phyloP scores from a whole-genome alignment of 2,113 vertebrate species.

The Otolemur garnettii region DNA sequence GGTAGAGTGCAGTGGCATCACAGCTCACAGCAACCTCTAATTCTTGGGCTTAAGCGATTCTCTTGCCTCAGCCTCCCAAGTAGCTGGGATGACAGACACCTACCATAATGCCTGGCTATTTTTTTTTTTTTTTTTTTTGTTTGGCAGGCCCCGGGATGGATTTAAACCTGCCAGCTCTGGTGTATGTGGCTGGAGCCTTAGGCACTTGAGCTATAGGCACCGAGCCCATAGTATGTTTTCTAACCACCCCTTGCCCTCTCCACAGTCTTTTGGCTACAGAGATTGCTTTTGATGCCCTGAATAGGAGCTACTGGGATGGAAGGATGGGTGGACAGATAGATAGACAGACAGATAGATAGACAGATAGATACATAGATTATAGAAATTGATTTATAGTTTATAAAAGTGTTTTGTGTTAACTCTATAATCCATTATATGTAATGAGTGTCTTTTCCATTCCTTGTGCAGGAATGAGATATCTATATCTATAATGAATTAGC shows the following conservation, averaged over 20 bases:
- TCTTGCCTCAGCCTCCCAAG: too few relatives aligned
- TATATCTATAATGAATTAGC: background rate
- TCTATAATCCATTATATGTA: background rate
- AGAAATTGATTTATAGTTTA: background rate
- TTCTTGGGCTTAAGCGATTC: too few relatives aligned
- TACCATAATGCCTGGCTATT: too few relatives aligned
- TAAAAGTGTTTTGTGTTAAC: background rate
- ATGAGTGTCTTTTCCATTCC: background rate
- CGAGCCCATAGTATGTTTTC: background rate
- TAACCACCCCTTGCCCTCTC: background rate
- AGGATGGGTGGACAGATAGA: background rate
- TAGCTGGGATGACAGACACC: too few relatives aligned
- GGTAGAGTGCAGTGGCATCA: too few relatives aligned
- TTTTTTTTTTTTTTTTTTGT: too few relatives aligned
- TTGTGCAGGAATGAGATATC: background rate
- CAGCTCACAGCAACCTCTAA: too few relatives aligned
- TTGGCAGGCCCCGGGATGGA: too few relatives aligned
- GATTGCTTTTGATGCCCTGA: background rate
- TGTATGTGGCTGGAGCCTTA: too few relatives aligned
- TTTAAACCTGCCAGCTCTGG: too few relatives aligned
- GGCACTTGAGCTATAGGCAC: too few relatives aligned
- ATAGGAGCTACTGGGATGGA: background rate
- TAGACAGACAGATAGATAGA: background rate
- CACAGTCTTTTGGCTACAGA: background rate
- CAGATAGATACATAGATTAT: background rate